These are phyloP conservation scores for Neuroscelio doddi DNA, from an alignment of 2,888 invertebrate species.

Conservation along the genomic window DNA sequence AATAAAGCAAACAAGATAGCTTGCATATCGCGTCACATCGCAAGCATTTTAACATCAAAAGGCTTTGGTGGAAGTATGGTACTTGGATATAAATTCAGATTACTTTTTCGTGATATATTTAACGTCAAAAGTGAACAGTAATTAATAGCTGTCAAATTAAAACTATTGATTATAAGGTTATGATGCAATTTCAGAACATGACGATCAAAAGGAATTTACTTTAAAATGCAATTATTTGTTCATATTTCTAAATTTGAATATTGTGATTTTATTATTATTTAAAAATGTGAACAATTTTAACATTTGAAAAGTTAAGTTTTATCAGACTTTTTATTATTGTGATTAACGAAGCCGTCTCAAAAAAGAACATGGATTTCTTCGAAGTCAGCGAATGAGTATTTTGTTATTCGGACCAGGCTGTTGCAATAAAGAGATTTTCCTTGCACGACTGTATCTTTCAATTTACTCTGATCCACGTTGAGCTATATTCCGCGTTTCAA, in stretches of 20 bases:
- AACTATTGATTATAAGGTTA: neutral
- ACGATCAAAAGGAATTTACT: neutral
- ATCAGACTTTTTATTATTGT: too few relatives aligned
- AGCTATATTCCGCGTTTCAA: conserved; percentile 21
- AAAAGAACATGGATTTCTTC: neutral
- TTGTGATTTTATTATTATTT: too few relatives aligned
- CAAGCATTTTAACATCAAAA: conserved; percentile 16
- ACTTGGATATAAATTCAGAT: neutral
- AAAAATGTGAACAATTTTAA: too few relatives aligned
- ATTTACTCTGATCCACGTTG: conserved; percentile 32
- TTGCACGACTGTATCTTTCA: conserved; percentile 18
- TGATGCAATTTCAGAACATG: neutral
- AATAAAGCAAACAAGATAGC: conserved; percentile 22
- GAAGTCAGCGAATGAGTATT: conserved; percentile 5
- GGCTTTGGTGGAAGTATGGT: neutral
- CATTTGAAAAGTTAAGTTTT: too few relatives aligned
- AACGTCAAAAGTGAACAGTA: neutral
- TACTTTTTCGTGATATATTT: neutral
- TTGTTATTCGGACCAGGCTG: conserved; percentile 29
- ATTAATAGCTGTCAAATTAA: neutral
- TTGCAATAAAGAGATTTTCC: conserved; percentile 33
- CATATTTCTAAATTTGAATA: too few relatives aligned
- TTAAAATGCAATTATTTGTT: neutral
- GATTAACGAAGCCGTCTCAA: neutral
- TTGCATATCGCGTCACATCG: conserved; percentile 43